Base-by-base conservation (phyloP, 2,888 invertebrate species). In the Lepidochrysops patricia region DNA sequence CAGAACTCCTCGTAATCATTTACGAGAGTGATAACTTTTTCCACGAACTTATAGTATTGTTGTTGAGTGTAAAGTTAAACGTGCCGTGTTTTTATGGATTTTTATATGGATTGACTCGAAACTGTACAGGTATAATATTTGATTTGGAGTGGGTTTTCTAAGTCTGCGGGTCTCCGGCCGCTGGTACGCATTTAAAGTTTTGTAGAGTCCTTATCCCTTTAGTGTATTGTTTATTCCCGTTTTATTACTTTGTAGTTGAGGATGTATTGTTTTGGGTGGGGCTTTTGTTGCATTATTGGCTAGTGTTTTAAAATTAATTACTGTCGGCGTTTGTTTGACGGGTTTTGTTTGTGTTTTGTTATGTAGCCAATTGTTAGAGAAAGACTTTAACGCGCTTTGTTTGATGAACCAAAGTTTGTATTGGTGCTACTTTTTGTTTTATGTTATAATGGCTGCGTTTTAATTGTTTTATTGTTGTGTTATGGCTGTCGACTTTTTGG, bases 161-260 rank as follows among this genome's bases (percentile, higher is more conserved):
- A 67, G 72, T 70, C 68, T 67, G 63, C 61, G 65, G 64, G 64
- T 67, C 66, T 64, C 67, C 68, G 64, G 70, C 72, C 69, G 75
- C 67, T 77, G 75, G 74, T 75, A 73, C 70, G 77, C 75, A 73
- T 70, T 70, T 66, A 60, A 37, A 70, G 71, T 70, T 70, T 71
- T 73, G 68, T 75, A 74, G 72, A 72, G 75, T 73, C 75, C 75
- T 80, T 73, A 75, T 76, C 74, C 76, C 73, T 77, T 72, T 79
- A 25, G 32, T 67, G 60, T 67, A 67, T 66, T 65, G 58, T 61
- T 43, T 43, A 52, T 66, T 67, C 66, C 67, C 67, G 71, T 69
- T 68, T 65, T 61, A 62, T 70, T 74, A 70, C 73, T 74, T 69
- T 68, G 64, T 64, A 70, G 69, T 74, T 64, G 70, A 62, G 15